These are phyloP conservation scores for Protonemura montana DNA, from an alignment of 2,888 invertebrate species.

Conservation along the genomic window DNA sequence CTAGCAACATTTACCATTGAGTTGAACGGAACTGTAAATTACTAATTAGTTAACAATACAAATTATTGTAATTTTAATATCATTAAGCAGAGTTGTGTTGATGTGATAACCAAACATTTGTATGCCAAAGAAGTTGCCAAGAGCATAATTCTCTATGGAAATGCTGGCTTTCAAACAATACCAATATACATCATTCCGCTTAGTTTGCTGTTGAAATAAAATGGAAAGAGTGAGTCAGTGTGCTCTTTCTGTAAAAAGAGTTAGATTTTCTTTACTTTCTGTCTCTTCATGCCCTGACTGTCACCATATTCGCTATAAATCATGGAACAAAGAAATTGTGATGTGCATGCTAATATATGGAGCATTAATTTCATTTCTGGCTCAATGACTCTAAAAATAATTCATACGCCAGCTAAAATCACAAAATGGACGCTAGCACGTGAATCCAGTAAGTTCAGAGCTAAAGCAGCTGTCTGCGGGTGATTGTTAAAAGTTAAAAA, in stretches of 20 bases:
- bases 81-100: background rate
- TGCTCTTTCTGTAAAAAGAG: background rate
- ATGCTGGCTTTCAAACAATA: slow-evolving; percentile 3
- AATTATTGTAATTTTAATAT: background rate
- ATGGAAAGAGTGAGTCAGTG: background rate
- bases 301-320: background rate
- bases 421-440: background rate
- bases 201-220: background rate
- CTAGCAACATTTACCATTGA: background rate
- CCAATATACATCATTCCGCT: background rate
- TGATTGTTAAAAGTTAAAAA: background rate
- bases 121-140: background rate
- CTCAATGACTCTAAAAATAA: slow-evolving; percentile 4
- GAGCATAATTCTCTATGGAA: background rate
- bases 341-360: background rate
- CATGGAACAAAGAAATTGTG: background rate
- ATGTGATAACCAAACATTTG: background rate
- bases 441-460: background rate
- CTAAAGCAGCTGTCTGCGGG: background rate
- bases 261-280: background rate
- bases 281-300: background rate
- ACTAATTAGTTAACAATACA: slow-evolving; percentile 12
- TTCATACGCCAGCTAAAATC: background rate
- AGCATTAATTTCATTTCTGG: background rate
- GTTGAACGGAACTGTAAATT: background rate